Base-by-base conservation (phyloP, 1,140 invertebrate species). In the Pseudomyrmex flavicornis region DNA sequence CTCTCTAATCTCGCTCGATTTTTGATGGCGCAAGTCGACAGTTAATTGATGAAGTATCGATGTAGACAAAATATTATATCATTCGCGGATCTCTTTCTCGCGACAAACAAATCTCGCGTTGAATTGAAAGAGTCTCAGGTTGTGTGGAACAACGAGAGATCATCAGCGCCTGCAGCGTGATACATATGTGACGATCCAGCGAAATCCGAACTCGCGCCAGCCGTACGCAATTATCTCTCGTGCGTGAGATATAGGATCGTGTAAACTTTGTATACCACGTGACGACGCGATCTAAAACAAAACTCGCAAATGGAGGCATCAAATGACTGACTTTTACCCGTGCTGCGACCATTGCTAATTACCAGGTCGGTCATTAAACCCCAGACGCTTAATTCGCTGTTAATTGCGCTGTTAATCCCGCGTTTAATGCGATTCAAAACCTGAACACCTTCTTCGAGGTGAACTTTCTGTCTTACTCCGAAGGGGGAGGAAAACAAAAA, bases 341-440 rank as follows among this genome's bases (percentile, higher is more conserved):
- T 8, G 10, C 8, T 3, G 52, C 10, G 63, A 46, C 13, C 35
- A 7, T 35, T 5, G 35, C 35, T 35, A 77, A 77, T 77, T 77
- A 15, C 58, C 13, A 8, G 2, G 2, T 77, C 44, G 86, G 82
- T 87, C 85, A 17, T 88, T 88, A 72, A 84, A 83, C 70, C 70
- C 59, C 20, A 44, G 0, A 61, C 35, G 13, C 20, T 87, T 88
- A 85, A 88, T 35, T 69, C 68, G 26, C 35, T 58, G 2, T 76
- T 76, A 66, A 88, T 84, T 88, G 26, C 15, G 50, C 26, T 3
- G 50, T 88, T 54, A 77, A 87, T 75, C 20, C 20, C 35, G 8
- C 3, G 1, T 17, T 50, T 74, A 82, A 73, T 65, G 13, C n/a
- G 17, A 63, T 74, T 74, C 8, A 44, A 4, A 56, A 15, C 10